These are phyloP conservation scores for Aphis gossypii DNA, from an alignment of 1,140 invertebrate genomes.

Conservation along the genomic window DNA sequence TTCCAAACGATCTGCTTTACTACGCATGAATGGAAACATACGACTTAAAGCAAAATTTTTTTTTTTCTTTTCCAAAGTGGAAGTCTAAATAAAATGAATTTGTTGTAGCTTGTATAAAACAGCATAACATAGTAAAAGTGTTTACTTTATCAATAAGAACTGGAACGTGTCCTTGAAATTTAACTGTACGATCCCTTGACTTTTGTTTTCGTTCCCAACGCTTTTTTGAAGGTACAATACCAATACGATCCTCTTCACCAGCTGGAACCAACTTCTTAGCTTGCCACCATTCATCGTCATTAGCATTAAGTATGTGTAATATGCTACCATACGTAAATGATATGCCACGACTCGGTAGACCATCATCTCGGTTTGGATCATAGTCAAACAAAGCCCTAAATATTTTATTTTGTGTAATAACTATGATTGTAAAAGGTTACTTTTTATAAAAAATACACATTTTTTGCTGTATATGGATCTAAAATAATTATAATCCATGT, in stretches of 20 bases:
- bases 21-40: slow-evolving; percentile 98
- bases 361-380: slow-evolving; percentile 96
- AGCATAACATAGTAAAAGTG: not conserved
- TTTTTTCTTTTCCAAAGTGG: slow-evolving; percentile 93
- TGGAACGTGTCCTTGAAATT: slow-evolving; percentile 89
- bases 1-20: slow-evolving; percentile 96
- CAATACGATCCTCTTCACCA: slow-evolving; percentile 72
- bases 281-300: slow-evolving; percentile 99
- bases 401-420: not conserved
- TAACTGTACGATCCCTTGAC: slow-evolving; percentile 94
- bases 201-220: slow-evolving; percentile 96
- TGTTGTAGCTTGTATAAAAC: not conserved
- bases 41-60: slow-evolving; percentile 97
- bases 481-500: too few relatives aligned
- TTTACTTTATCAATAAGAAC: slow-evolving; percentile 68
- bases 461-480: too few relatives aligned
- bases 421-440: not conserved
- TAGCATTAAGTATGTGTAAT: slow-evolving; percentile 97
- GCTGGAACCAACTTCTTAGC: slow-evolving; percentile 69
- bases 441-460: not conserved
- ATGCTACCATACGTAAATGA: slow-evolving; percentile 98
- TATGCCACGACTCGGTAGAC: slow-evolving; percentile 92
- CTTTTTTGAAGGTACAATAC: slow-evolving; percentile 86
- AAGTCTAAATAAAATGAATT: slow-evolving; percentile 68
- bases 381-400: slow-evolving; percentile 92